These are phyloP conservation scores for Luidia sarsii DNA, from an alignment of 53 echinoderm and acorn worm genomes.

Conservation along the genomic window DNA sequence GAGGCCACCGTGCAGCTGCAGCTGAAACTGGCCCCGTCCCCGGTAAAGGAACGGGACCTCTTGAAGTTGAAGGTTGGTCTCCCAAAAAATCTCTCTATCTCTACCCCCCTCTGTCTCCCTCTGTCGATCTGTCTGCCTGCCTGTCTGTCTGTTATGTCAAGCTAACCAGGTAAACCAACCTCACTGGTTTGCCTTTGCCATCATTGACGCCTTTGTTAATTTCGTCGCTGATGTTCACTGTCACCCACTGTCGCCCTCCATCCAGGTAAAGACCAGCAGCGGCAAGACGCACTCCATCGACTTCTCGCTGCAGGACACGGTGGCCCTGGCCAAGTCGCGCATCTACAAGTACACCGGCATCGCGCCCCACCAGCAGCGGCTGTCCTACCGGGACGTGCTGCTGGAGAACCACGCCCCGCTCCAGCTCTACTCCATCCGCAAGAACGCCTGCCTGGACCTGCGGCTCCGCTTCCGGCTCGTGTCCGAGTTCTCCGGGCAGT, in stretches of 20 bases:
- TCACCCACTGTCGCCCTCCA: too few relatives aligned
- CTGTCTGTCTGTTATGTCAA: too few relatives aligned
- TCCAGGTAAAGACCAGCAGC: constrained; percentile 16
- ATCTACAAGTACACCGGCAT: constrained; percentile 63
- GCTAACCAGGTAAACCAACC: too few relatives aligned
- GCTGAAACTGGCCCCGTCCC: constrained; percentile 27
- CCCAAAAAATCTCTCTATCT: too few relatives aligned
- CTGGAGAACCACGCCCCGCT: constrained; percentile 56
- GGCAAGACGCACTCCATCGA: constrained; percentile 54
- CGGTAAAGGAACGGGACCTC: background rate
- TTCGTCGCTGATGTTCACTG: too few relatives aligned
- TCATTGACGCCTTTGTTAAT: too few relatives aligned
- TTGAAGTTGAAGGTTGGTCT: constrained; percentile 35
- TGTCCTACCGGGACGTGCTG: constrained; percentile 46
- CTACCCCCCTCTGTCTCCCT: too few relatives aligned
- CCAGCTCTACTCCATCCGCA: constrained; percentile 48
- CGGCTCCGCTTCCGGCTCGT: constrained; percentile 40
- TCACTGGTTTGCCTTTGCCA: too few relatives aligned
- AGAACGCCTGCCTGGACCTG: constrained; percentile 51
- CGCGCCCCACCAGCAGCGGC: constrained; percentile 64
- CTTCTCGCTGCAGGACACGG: constrained; percentile 43
- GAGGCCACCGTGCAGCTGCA: constrained; percentile 17
- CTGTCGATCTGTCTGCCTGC: too few relatives aligned
- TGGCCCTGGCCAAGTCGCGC: constrained; percentile 56
- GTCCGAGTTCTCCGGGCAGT: constrained; percentile 22